phyloP scores from a whole-genome alignment of 2,113 vertebrate genomes.

The Scytalopus superciliaris region DNA sequence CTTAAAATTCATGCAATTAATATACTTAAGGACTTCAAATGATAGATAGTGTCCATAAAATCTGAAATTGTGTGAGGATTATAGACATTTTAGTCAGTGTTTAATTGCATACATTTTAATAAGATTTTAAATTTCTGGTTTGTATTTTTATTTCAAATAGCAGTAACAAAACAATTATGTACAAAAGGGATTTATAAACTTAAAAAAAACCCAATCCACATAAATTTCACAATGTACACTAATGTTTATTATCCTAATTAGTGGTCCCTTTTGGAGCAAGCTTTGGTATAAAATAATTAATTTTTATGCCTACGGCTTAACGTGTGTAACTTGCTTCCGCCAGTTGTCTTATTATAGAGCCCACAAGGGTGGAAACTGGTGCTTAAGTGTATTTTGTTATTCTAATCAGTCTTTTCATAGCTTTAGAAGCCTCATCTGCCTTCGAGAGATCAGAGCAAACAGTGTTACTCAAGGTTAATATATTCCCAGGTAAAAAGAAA shows the following conservation, averaged over 20 bases:
- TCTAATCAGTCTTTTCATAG: slow-evolving; percentile 25
- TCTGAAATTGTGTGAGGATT: neutral
- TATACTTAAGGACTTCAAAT: slow-evolving; percentile 21
- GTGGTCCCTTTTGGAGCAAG: slow-evolving; percentile 38
- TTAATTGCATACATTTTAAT: slow-evolving; percentile 36
- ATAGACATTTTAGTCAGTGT: neutral
- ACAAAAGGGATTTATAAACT: slow-evolving; percentile 48
- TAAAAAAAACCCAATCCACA: neutral
- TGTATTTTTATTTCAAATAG: slow-evolving; percentile 31
- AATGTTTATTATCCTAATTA: slow-evolving; percentile 59
- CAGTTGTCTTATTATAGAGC: slow-evolving; percentile 19
- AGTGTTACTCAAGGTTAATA: slow-evolving; percentile 9
- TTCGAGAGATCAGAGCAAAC: neutral
- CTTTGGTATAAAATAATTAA: slow-evolving; percentile 50
- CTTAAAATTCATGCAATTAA: slow-evolving; percentile 53
- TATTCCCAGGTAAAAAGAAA: neutral
- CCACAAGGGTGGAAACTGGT: slow-evolving; percentile 27
- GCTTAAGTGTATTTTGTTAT: slow-evolving; percentile 10
- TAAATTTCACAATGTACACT: slow-evolving; percentile 25
- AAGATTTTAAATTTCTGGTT: slow-evolving; percentile 27
- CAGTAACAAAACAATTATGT: neutral
- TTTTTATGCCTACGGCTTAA: slow-evolving; percentile 56
- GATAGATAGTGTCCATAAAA: slow-evolving; percentile 33
- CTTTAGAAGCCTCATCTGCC: neutral
- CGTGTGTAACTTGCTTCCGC: slow-evolving; percentile 20